Conservation (phyloP, 2,888 invertebrate species). For the Lacanobia oleracea region DNA sequence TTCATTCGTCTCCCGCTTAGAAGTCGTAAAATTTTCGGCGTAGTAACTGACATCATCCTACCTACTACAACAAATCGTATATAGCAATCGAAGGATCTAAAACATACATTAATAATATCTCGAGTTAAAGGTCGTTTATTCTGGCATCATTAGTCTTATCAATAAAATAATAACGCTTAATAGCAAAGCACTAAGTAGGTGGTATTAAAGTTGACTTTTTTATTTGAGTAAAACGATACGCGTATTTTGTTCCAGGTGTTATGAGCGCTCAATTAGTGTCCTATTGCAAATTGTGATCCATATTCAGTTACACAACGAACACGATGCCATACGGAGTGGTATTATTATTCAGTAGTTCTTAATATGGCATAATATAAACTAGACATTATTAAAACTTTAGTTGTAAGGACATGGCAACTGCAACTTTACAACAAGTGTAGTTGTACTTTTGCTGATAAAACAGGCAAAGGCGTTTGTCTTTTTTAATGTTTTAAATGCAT, state of each 20-base stretch:
- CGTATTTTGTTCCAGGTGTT: constrained; percentile 66
- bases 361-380: constrained; percentile 42
- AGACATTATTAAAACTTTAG: constrained; percentile 23
- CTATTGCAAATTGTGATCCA: constrained; percentile 64
- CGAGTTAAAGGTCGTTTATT: constrained; percentile 19
- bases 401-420: constrained; percentile 35
- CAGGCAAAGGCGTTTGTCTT: constrained; percentile 13
- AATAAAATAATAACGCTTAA: constrained; percentile 35
- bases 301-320: constrained; percentile 65
- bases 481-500: not conserved
- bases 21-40: constrained; percentile 53
- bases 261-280: constrained; percentile 65
- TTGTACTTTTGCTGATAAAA: constrained; percentile 23
- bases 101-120: constrained; percentile 39
- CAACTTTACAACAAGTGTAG: constrained; percentile 5
- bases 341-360: constrained; percentile 55
- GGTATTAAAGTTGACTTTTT: constrained; percentile 50
- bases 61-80: not conserved
- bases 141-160: constrained; percentile 31
- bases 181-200: constrained; percentile 54
- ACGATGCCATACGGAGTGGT: constrained; percentile 56
- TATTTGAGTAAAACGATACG: constrained; percentile 61
- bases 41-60: constrained; percentile 14
- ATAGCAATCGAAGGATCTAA: constrained; percentile 15
- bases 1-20: constrained; percentile 56